Conservation (phyloP, 1,140 invertebrate genomes). For the Sitophilus oryzae region DNA sequence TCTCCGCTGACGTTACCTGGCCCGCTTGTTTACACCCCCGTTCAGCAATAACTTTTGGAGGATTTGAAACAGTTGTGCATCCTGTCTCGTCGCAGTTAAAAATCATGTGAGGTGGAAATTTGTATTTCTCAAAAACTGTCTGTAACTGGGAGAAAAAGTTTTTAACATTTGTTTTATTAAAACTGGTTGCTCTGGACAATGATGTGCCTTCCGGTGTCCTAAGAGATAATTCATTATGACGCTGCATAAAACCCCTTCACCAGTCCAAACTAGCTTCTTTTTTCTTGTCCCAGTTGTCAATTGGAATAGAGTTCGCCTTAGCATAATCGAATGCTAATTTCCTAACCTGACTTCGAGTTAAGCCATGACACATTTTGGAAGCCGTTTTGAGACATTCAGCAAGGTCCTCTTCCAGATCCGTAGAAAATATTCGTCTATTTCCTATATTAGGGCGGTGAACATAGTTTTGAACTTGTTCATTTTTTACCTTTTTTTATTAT, state of each 20-base stretch:
- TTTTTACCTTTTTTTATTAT: conserved; percentile 6
- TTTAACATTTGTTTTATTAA: conserved; percentile 37
- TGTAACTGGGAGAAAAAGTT: conserved; percentile 28
- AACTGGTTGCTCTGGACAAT: conserved; percentile 35
- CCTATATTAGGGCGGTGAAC: conserved; percentile 7
- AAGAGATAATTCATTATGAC: conserved; percentile 35
- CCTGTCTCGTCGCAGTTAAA: conserved; percentile 29
- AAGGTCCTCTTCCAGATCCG: conserved; percentile 23
- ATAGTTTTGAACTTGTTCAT: not conserved
- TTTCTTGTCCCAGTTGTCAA: conserved; percentile 28
- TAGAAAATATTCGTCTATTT: conserved; percentile 17
- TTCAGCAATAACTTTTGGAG: conserved; percentile 15
- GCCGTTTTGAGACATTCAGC: conserved; percentile 18
- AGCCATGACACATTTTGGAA: conserved; percentile 28
- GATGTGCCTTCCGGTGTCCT: conserved; percentile 37
- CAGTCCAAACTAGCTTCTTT: conserved; percentile 37
- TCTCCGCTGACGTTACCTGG: conserved; percentile 38
- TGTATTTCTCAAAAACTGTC: conserved; percentile 2
- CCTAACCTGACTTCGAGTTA: conserved; percentile 23
- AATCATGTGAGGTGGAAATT: conserved; percentile 11
- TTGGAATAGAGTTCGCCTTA: conserved; percentile 19
- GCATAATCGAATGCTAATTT: conserved; percentile 29
- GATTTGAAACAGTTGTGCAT: conserved; percentile 40
- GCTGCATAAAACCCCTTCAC: conserved; percentile 35
- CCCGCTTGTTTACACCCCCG: conserved; percentile 41